These are phyloP conservation scores for Chalcosyrphus nemorum DNA, from an alignment of 2,888 invertebrate genomes.

Conservation along the genomic window DNA sequence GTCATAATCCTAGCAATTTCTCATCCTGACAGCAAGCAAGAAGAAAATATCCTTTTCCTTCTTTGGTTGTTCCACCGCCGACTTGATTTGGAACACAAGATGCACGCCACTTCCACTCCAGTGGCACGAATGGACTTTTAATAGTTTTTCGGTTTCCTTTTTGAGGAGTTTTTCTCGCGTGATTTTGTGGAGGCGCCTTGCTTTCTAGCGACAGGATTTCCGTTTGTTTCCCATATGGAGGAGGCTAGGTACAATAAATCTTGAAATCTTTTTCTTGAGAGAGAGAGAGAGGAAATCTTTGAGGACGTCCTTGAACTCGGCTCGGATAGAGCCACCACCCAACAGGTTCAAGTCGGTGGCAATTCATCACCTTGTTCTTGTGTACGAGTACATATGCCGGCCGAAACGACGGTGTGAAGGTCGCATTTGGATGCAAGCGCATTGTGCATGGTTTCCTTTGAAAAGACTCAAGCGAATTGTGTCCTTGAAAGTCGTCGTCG, in stretches of 20 bases:
- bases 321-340: not conserved
- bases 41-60: conserved; percentile 43
- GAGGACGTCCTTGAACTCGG: conserved; percentile 34
- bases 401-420: conserved; percentile 37
- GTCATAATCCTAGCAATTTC: conserved; percentile 65
- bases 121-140: conserved; percentile 42
- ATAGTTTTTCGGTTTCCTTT: conserved; percentile 31
- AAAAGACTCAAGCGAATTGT: not conserved
- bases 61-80: conserved; percentile 3
- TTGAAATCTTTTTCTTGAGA: conserved; percentile 32
- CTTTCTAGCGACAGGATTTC: conserved; percentile 34
- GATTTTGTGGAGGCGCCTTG: conserved; percentile 35
- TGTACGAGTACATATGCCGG: conserved; percentile 18
- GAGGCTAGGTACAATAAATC: conserved; percentile 44
- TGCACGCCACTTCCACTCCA: conserved; percentile 20
- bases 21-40: conserved; percentile 56
- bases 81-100: conserved; percentile 35
- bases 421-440: conserved; percentile 9
- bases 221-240: conserved; percentile 7
- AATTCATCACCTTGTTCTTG: conserved; percentile 50
- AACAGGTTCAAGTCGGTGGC: conserved; percentile 28
- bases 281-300: too few species aligned
- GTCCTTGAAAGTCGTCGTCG: conserved; percentile 46
- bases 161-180: not conserved
- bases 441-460: conserved; percentile 57